phyloP scores from a whole-genome alignment of 92 coral and sea anemone genomes.

The Micromussa lordhowensis region DNA sequence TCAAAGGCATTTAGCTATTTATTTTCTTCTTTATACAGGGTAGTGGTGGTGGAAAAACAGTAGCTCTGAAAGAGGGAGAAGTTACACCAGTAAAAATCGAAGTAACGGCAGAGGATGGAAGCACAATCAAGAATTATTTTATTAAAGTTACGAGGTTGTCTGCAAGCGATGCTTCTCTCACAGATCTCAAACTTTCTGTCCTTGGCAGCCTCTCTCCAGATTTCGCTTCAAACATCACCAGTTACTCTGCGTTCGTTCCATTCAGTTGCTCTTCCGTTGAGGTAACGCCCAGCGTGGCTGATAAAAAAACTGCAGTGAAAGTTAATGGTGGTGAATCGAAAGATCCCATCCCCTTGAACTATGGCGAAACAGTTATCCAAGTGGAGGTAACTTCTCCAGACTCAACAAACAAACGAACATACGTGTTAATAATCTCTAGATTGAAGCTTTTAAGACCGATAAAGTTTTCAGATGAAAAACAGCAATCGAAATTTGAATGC shows the following conservation, averaged over 20 bases:
- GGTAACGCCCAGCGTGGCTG: conserved; percentile 80
- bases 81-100: conserved; percentile 83
- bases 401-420: conserved; percentile 63
- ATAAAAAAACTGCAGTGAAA: conserved; percentile 78
- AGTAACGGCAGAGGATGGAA: conserved; percentile 97
- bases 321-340: conserved; percentile 75
- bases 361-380: conserved; percentile 83
- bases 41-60: conserved; percentile 84
- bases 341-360: conserved; percentile 69
- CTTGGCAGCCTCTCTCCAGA: conserved; percentile 67
- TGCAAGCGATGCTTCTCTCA: conserved; percentile 89
- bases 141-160: conserved; percentile 85
- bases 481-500: conserved; percentile 64
- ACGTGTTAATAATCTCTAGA: conserved; percentile 67
- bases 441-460: conserved; percentile 70
- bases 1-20: not conserved
- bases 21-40: conserved; percentile 65
- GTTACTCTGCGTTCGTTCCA: conserved; percentile 71
- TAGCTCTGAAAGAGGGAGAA: conserved; percentile 84
- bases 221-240: conserved; percentile 66
- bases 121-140: conserved; percentile 86
- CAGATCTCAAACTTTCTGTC: conserved; percentile 73
- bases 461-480: conserved; percentile 59
- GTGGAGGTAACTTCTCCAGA: conserved; percentile 95
- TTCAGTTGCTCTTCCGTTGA: conserved; percentile 62